Evolutionary conservation across 2,797 vertebrate genomes (phyloP).

Genomic region (Crenichthys baileyi): DNA sequence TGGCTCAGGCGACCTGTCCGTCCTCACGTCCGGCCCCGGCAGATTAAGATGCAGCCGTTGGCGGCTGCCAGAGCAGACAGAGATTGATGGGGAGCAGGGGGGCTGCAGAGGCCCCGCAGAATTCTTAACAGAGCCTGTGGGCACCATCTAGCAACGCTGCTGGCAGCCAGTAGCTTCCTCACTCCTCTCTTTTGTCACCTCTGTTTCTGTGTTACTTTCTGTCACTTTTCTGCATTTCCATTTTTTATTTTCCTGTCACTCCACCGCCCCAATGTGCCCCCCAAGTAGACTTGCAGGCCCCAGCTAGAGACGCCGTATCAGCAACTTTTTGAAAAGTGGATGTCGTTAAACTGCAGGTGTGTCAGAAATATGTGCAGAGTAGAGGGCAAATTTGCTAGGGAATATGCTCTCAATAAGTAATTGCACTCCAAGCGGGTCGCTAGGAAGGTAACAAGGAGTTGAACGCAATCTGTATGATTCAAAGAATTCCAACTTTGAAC

Average conservation of each 20-base stretch:
- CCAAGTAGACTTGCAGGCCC: constrained; percentile 25
- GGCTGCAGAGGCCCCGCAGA: constrained; percentile 76
- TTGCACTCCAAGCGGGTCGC: constrained; percentile 47
- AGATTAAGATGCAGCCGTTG: constrained; percentile 79
- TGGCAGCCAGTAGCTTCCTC: constrained; percentile 44
- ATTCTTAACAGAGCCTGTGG: constrained; percentile 77
- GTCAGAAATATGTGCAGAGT: constrained; percentile 37
- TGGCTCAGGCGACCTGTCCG: constrained; percentile 75
- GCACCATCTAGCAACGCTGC: constrained; percentile 48
- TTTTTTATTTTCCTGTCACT: constrained; percentile 62
- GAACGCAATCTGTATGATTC: constrained; percentile 20
- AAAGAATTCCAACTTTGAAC: constrained; percentile 29
- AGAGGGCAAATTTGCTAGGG: constrained; percentile 23
- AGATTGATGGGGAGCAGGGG: constrained; percentile 82
- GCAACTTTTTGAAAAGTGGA: constrained; percentile 70
- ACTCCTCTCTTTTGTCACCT: constrained; percentile 51
- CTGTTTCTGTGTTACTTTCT: constrained; percentile 33
- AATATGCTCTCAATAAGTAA: constrained; percentile 62
- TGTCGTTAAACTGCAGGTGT: constrained; percentile 70
- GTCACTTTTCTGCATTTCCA: constrained; percentile 12
- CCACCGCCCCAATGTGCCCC: constrained; percentile 33
- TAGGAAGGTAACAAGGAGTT: constrained; percentile 47
- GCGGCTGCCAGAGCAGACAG: constrained; percentile 67
- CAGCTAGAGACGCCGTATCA: constrained; percentile 60
- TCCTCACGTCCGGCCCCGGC: constrained; percentile 76